Base-by-base conservation (phyloP, 2,797 vertebrate genomes). In the Malurus leucopterus region DNA sequence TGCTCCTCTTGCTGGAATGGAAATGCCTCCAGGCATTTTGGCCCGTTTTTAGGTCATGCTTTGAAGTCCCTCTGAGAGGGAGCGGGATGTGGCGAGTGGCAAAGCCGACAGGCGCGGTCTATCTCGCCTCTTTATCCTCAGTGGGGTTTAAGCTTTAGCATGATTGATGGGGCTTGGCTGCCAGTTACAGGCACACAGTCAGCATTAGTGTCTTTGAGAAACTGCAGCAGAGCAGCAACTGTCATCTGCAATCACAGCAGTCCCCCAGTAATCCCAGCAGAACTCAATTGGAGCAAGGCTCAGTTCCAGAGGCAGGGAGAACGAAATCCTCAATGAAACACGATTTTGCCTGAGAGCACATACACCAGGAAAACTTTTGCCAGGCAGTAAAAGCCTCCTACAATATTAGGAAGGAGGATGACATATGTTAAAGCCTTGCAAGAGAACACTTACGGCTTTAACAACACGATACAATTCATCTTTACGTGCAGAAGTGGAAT, bases 141-240 rank as follows among this genome's bases (percentile, higher is more conserved):
- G 68, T 58, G 23, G 46, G 40, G 55, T 71, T 89, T 90, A 76
- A 95, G 90, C 86, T 84, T 91, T 81, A 86, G 86, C 53, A 4
- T 84, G 93, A 92, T 73, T 79, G 90, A 93, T 74, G 92, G 64
- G 57, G 72, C 84, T 84, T 1, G 1, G 75, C 84, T 91, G 81
- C 76, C 84, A 64, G 86, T 50, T 57, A 53, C 81, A 73, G 86
- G 9, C 78, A 86, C 77, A 11, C 68, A 79, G 64, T 40, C 85
- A 88, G 93, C 86, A 64, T 89, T 78, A 92, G 57, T 22, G 55
- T 46, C 92, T 92, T 63, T 30, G 86, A 86, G 91, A 67, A 75
- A 61, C 63, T 67, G 83, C 71, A 55, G 61, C 55, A 72, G 71
- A 40, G 44, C 12, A 76, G 54, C 2, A 6, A 82, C 71, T 64